phyloP scores from a whole-genome alignment of 2,888 invertebrate species.

The Mellilla xanthometata region DNA sequence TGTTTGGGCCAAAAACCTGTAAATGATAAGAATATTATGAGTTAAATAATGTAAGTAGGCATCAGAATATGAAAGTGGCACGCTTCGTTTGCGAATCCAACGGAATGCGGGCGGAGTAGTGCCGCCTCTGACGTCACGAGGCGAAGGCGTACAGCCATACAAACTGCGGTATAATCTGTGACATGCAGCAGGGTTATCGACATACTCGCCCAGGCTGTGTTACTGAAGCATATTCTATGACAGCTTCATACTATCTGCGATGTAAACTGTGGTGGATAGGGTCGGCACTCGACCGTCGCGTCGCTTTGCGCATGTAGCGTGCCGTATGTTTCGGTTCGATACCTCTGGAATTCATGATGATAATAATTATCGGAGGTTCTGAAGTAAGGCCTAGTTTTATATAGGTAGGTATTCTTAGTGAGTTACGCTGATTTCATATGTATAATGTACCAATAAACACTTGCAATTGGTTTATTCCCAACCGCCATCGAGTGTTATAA shows the following conservation, averaged over 20 bases:
- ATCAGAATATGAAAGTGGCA: slow-evolving; percentile 45
- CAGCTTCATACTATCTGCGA: slow-evolving; percentile 4
- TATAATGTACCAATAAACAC: too few relatives aligned
- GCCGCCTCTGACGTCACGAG: slow-evolving; percentile 66
- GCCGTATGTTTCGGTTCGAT: slow-evolving; percentile 69
- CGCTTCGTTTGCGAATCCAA: slow-evolving; percentile 57
- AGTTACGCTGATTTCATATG: too few relatives aligned
- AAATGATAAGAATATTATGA: background rate
- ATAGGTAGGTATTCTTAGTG: too few relatives aligned
- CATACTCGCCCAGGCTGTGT: slow-evolving; percentile 53
- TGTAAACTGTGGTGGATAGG: slow-evolving; percentile 43
- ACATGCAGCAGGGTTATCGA: slow-evolving; percentile 77
- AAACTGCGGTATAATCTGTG: slow-evolving; percentile 38
- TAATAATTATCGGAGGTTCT: slow-evolving; percentile 38
- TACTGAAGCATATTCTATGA: slow-evolving; percentile 10
- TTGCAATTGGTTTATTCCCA: too few relatives aligned
- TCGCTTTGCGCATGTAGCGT: slow-evolving; percentile 59
- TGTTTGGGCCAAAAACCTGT: background rate
- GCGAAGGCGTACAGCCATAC: slow-evolving; percentile 62
- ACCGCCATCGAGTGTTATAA: too few relatives aligned
- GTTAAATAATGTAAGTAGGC: slow-evolving; percentile 27
- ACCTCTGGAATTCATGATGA: slow-evolving; percentile 45
- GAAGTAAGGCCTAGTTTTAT: slow-evolving; percentile 27
- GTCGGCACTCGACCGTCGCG: slow-evolving; percentile 52
- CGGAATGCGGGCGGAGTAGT: slow-evolving; percentile 69